These are phyloP conservation scores for Gymnoscelis rufifasciata DNA, from an alignment of 2,888 invertebrate species.

Conservation along the genomic window DNA sequence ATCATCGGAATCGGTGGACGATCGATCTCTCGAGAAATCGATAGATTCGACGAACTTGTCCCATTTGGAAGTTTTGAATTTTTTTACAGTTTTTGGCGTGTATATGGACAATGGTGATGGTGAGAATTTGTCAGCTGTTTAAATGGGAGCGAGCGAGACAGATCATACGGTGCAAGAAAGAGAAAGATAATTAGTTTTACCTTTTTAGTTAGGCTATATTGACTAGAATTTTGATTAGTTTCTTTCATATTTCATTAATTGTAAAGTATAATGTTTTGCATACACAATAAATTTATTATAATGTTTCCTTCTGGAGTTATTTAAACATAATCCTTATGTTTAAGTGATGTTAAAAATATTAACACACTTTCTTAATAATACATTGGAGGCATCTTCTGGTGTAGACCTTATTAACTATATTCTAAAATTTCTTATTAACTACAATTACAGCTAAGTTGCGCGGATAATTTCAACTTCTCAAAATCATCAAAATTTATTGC, in stretches of 20 bases:
- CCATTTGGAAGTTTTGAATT: slow-evolving; percentile 45
- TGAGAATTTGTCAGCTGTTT: slow-evolving; percentile 23
- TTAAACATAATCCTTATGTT: too few relatives aligned
- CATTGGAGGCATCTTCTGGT: too few relatives aligned
- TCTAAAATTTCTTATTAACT: too few relatives aligned
- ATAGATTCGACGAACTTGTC: slow-evolving; percentile 54
- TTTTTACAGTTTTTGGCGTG: slow-evolving; percentile 35
- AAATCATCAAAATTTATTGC: too few relatives aligned
- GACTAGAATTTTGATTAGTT: background rate
- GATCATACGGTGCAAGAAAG: slow-evolving; percentile 21
- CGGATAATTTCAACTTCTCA: too few relatives aligned
- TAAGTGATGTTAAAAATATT: too few relatives aligned
- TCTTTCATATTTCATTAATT: background rate
- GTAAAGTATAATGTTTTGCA: background rate
- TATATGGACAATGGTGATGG: slow-evolving; percentile 54
- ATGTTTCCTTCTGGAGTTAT: too few relatives aligned
- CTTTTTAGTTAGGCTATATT: background rate
- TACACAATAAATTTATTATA: too few relatives aligned
- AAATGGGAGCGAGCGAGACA: background rate
- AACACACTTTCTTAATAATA: too few relatives aligned
- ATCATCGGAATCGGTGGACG: slow-evolving; percentile 43
- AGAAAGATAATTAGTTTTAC: slow-evolving; percentile 21
- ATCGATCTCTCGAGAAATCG: slow-evolving; percentile 42
- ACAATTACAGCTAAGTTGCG: too few relatives aligned
- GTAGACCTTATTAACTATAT: too few relatives aligned